Conservation (phyloP, 2,113 vertebrate species). For the Gila orcuttii region DNA sequence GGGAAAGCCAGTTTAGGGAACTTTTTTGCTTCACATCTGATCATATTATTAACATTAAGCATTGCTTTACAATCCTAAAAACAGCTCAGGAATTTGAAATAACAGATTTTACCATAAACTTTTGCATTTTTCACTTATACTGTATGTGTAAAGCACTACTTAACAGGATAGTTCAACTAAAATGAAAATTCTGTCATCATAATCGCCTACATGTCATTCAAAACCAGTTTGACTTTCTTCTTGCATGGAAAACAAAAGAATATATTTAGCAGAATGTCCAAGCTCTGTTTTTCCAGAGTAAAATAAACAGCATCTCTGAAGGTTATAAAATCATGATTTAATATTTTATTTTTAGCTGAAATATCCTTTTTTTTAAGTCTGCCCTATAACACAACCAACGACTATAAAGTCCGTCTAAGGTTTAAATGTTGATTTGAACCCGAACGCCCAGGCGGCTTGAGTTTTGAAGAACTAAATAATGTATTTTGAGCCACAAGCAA, state of each 20-base stretch:
- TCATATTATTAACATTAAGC: neutral
- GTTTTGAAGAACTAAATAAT: slow-evolving; percentile 44
- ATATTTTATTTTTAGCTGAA: neutral
- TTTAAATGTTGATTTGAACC: slow-evolving; percentile 30
- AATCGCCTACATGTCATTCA: neutral
- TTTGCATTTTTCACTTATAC: neutral
- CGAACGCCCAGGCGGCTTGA: neutral
- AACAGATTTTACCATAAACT: neutral
- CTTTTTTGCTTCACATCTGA: neutral
- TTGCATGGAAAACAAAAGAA: neutral
- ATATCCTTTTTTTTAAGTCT: neutral
- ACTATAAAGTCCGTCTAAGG: neutral
- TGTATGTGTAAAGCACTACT: neutral
- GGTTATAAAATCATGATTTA: neutral
- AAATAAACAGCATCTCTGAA: neutral
- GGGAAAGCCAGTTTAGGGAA: neutral
- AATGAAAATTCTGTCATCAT: neutral
- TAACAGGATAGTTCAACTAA: neutral
- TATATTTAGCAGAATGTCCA: neutral
- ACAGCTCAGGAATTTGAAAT: neutral
- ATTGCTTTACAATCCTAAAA: neutral
- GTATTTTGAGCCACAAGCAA: slow-evolving; percentile 38
- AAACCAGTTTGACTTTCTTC: neutral
- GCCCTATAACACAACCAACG: neutral
- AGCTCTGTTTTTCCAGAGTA: neutral